phyloP scores from a whole-genome alignment of 1,140 invertebrate genomes.

The Mamestra configurata region DNA sequence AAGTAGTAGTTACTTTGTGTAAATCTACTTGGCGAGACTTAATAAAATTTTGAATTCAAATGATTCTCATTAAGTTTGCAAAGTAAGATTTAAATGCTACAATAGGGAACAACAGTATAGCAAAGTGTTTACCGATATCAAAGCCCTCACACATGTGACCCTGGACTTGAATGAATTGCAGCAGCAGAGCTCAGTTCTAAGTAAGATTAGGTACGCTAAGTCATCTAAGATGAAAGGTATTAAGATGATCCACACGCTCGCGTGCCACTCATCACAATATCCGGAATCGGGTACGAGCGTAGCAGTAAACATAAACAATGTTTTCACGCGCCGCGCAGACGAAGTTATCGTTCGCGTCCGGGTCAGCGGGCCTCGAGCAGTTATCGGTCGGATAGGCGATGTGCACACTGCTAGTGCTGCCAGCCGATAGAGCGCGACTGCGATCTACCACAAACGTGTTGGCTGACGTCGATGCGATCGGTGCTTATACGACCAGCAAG shows the following conservation, averaged over 20 bases:
- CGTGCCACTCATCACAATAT: conserved; percentile 31
- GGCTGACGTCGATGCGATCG: conserved; percentile 7
- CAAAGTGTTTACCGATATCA: no score
- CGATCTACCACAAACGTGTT: conserved; percentile 13
- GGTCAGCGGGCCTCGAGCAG: conserved; percentile 71
- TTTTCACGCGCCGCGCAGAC: conserved; percentile 76
- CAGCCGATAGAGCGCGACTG: conserved; percentile 22
- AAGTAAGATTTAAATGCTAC: no score
- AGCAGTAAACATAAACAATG: conserved; percentile 73
- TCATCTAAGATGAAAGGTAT: conserved; percentile 10
- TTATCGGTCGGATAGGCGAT: conserved; percentile 48
- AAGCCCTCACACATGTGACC: background rate
- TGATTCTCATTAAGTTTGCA: no score
- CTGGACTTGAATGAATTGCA: background rate
- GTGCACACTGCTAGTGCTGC: conserved; percentile 29
- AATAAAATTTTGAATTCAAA: no score
- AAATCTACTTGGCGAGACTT: no score
- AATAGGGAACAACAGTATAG: no score
- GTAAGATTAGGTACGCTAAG: background rate
- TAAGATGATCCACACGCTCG: conserved; percentile 31
- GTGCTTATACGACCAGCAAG: background rate
- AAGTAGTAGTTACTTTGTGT: no score
- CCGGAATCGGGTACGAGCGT: conserved; percentile 58
- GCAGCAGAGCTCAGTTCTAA: background rate
- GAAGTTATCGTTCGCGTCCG: conserved; percentile 77